Base-by-base conservation (phyloP, 1,140 invertebrate species). In the Anadara kagoshimensis region DNA sequence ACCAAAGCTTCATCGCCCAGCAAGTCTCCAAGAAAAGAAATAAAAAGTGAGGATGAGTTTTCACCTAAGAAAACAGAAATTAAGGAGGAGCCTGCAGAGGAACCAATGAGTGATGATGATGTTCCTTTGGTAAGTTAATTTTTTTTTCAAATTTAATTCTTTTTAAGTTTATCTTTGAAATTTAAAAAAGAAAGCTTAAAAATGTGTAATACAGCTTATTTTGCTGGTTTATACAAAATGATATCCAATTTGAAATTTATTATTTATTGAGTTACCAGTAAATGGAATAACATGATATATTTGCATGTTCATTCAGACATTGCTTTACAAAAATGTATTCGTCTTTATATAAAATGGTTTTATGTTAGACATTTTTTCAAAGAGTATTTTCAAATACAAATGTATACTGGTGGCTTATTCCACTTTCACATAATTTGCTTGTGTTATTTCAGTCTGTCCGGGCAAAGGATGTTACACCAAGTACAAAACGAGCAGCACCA, bases 81-180 rank as follows among this genome's bases (percentile, higher is more conserved):
- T 14, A 62, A 63, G 29, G 26, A 16, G 16, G 29, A n/a, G 18
- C 26, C 78, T 79, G 90, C 86, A 79, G 86, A 78, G 69, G 86
- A 83, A 80, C 68, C 87, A 85, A 75, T 90, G 89, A 82, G 90
- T 89, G 89, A 95, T 77, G 94, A 96, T 88, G 94, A 96, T 89
- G 86, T 93, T 57, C 95, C 95, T 72, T 88, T 95, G 91, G 94
- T 95, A 91, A 88, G 89, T 87, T 62, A 69, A 26, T 36, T 59
- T 61, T 54, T 66, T 47, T 44, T 62, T 24, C 36, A 49, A 47
- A 10, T 53, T 69, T 56, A 29, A n/a, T n/a, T n/a, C n/a, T n/a
- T n/a, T n/a, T n/a, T n/a, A n/a, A n/a, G n/a, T 45, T 29, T 14
- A 5, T 70, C 26, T 41, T 63, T 58, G 14, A 16, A 44, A 59